Evolutionary conservation across 2,113 vertebrate species (phyloP).

Genomic region (Heliornis fulica): DNA sequence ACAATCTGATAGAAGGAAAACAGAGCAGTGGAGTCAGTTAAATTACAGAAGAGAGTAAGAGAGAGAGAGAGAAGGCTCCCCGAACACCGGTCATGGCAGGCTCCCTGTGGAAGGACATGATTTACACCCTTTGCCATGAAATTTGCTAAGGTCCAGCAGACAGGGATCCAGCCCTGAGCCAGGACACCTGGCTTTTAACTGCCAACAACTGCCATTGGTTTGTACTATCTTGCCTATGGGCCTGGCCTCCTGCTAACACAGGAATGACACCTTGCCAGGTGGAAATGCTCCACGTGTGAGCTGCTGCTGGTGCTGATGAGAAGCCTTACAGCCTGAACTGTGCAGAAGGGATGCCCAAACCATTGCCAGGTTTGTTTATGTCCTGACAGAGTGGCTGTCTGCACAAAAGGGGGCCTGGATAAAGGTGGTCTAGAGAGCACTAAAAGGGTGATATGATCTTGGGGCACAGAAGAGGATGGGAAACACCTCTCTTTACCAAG

Average conservation of each 20-base stretch:
- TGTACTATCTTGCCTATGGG: not conserved
- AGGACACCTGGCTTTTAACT: not conserved
- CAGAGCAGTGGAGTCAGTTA: not conserved
- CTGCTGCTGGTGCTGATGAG: not conserved
- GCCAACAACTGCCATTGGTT: not conserved
- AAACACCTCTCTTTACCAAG: not conserved
- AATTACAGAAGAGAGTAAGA: not conserved
- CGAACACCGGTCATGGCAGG: not conserved
- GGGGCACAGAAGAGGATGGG: not conserved
- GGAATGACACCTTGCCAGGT: not conserved
- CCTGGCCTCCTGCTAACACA: not conserved
- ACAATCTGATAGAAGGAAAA: not conserved
- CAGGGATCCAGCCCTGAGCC: rapidly evolving
- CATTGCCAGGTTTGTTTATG: not conserved
- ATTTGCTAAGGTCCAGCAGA: not conserved
- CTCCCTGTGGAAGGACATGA: rapidly evolving
- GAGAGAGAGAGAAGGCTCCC: not conserved
- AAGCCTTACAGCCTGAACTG: not conserved
- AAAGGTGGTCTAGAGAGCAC: not conserved
- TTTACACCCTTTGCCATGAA: not conserved
- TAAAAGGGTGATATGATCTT: not conserved
- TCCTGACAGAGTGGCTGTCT: not conserved
- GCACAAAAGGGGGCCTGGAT: not conserved
- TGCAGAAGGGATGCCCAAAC: not conserved
- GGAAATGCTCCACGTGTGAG: not conserved